phyloP scores from a whole-genome alignment of 2,113 vertebrate species.

The Sceloporus undulatus region DNA sequence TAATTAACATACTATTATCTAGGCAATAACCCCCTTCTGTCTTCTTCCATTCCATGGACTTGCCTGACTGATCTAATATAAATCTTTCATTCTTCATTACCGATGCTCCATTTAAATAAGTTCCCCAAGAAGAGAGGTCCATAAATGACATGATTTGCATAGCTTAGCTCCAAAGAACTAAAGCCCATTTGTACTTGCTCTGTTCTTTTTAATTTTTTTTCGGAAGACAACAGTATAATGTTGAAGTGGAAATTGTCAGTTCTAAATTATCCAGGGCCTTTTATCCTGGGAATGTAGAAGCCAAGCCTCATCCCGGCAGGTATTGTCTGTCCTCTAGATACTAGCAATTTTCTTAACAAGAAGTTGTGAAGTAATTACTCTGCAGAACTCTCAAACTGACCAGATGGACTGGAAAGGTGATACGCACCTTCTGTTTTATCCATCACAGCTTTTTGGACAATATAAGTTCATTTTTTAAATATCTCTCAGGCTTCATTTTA shows the following conservation, averaged over 20 bases:
- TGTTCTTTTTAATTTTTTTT: background rate
- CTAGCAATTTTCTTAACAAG: conserved; percentile 15
- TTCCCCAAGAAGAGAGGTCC: conserved; percentile 10
- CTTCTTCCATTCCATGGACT: conserved; percentile 30
- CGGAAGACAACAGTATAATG: conserved; percentile 16
- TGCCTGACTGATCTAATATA: conserved; percentile 33
- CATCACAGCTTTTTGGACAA: background rate
- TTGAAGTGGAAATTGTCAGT: background rate
- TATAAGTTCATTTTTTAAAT: background rate
- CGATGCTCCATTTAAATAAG: conserved; percentile 35
- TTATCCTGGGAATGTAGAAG: conserved; percentile 11
- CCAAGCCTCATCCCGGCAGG: background rate
- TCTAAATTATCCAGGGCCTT: conserved; percentile 26
- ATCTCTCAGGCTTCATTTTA: conserved; percentile 4
- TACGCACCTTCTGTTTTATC: background rate
- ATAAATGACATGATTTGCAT: conserved; percentile 22
- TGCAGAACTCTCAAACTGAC: background rate
- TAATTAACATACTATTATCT: conserved; percentile 43
- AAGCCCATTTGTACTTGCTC: background rate
- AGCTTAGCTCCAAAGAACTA: background rate
- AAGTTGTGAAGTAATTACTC: conserved; percentile 16
- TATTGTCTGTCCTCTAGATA: background rate
- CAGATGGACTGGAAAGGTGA: background rate
- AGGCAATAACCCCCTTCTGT: conserved; percentile 14
- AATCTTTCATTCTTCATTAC: conserved; percentile 36